Evolutionary conservation across 2,888 invertebrate genomes (phyloP), one percentile per base, ranked within the genome.

Genomic region (Cacoxenus indagator): DNA sequence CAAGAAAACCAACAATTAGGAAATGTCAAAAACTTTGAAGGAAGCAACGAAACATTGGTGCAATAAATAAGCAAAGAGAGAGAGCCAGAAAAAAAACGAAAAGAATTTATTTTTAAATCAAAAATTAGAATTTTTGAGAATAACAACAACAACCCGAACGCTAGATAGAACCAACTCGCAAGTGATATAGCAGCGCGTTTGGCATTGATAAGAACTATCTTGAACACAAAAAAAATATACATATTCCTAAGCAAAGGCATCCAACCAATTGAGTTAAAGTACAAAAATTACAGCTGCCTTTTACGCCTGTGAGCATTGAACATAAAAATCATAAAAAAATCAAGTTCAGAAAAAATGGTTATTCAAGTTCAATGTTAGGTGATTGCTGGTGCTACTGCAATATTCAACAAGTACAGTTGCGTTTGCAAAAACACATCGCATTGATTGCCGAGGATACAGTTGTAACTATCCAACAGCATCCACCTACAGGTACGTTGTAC

Each of bases 341-440:
- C 54, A 54, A 54, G 54, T 22, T 11, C 24, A 54, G 54, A n/a
- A 19, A 8, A 9, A 8, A 54, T 9, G 14, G 54, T 26, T 24
- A 26, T 26, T 54, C 54, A 54, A 54, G 54, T 54, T 54, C 54
- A 54, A 54, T 37, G n/a, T n/a, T n/a, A n/a, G n/a, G n/a, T 46
- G 46, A 9, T 19, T 3, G 11, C 6, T 14, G 3, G 1, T 24
- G 24, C 51, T 4, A 22, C n/a, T 51, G 9, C 22, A 19, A 51
- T 51, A 4, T 51, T 51, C 51, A 51, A 51, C 51, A 51, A 22
- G 51, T 51, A 51, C 51, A 51, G 51, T 51, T 19, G 51, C 17
- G 51, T 51, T 51, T 19, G 22, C 8, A 22, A 51, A 51, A 11
- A 14, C 37, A 37, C 9, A 8, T 8, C 14, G 37, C 5, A 14